A percentile compares a stretch with the other conserved stretches of the same genome.
phyloP scores from a whole-genome alignment of 2,888 invertebrate genomes.

The Eumerus sabulonum region DNA sequence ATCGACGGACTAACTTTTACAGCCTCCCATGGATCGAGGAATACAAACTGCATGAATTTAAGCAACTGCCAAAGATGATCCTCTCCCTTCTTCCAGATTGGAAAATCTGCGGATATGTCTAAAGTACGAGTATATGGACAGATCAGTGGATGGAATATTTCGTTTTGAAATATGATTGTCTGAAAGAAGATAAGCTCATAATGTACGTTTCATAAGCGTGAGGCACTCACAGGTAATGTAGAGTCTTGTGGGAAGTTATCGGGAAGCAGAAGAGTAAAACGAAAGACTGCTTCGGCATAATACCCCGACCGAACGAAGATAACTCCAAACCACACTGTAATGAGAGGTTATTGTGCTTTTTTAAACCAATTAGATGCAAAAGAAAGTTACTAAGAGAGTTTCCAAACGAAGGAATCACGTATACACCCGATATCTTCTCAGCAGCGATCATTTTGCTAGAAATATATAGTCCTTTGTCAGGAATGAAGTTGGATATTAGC shows the following conservation, averaged over 20 bases:
- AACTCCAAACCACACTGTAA: slow-evolving; percentile 76
- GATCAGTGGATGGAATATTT: slow-evolving; percentile 92
- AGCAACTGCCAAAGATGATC: slow-evolving; percentile 94
- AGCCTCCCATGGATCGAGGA: slow-evolving; percentile 85
- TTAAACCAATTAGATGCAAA: not conserved
- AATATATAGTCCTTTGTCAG: not conserved
- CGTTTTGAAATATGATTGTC: slow-evolving; percentile 90
- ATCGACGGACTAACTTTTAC: slow-evolving; percentile 68
- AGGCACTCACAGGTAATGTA: slow-evolving; percentile 68
- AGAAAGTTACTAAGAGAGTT: slow-evolving; percentile 87
- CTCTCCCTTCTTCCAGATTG: slow-evolving; percentile 90
- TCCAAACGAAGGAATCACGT: slow-evolving; percentile 94
- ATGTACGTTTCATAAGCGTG: slow-evolving; percentile 75
- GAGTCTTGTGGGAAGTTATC: slow-evolving; percentile 86
- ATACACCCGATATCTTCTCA: slow-evolving; percentile 92
- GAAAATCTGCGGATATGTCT: slow-evolving; percentile 88
- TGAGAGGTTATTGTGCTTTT: not conserved
- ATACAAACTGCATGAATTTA: slow-evolving; percentile 89
- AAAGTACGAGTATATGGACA: slow-evolving; percentile 88
- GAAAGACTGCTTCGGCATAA: slow-evolving; percentile 94
- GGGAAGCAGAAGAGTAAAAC: slow-evolving; percentile 92
- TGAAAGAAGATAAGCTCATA: slow-evolving; percentile 76
- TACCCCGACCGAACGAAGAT: slow-evolving; percentile 91
- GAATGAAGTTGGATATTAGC: slow-evolving; percentile 19
- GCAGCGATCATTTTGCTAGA: slow-evolving; percentile 89